These are phyloP conservation scores for Orius laevigatus DNA, from an alignment of 1,140 invertebrate species.

Conservation along the genomic window DNA sequence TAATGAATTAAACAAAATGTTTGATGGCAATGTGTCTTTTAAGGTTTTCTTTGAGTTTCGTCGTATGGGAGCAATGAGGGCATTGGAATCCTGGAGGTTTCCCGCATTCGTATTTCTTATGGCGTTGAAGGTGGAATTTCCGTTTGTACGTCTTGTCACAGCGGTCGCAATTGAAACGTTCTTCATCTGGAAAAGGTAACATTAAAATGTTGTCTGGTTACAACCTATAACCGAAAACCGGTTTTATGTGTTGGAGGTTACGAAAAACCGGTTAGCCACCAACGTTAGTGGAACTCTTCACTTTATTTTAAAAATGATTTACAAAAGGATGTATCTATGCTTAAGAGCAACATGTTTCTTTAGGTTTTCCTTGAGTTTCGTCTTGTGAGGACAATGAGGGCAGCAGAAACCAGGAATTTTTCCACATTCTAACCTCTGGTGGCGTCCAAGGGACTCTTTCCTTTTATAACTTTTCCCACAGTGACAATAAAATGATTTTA, in stretches of 20 bases:
- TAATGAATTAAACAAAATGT: too few relatives aligned
- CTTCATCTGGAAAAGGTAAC: background rate
- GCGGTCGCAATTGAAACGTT: conserved; percentile 31
- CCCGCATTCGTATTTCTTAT: conserved; percentile 26
- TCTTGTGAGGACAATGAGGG: too few relatives aligned
- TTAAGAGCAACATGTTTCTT: conserved; percentile 11
- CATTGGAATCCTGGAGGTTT: conserved; percentile 2
- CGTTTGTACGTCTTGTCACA: conserved; percentile 48
- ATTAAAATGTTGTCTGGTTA: background rate
- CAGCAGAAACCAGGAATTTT: too few relatives aligned
- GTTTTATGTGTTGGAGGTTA: too few relatives aligned
- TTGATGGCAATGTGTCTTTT: conserved; percentile 13
- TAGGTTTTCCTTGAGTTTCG: conserved; percentile 12
- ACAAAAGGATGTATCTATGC: background rate
- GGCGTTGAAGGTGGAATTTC: conserved; percentile 30
- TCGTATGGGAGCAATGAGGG: conserved; percentile 27
- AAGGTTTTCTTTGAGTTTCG: conserved; percentile 50
- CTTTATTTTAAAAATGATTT: too few relatives aligned
- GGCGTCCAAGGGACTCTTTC: conserved; percentile 30
- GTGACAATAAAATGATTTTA: conserved; percentile 20
- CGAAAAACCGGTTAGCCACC: too few relatives aligned
- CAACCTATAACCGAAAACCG: conserved; percentile 2
- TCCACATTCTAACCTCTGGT: conserved; percentile 30
- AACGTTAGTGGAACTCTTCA: conserved; percentile 27
- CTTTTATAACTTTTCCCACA: conserved; percentile 32